Percentiles rank a stretch among this genome's conserved stretches.
Evolutionary conservation across 2,113 vertebrate genomes (phyloP).

Genomic region (Piaya cayana): DNA sequence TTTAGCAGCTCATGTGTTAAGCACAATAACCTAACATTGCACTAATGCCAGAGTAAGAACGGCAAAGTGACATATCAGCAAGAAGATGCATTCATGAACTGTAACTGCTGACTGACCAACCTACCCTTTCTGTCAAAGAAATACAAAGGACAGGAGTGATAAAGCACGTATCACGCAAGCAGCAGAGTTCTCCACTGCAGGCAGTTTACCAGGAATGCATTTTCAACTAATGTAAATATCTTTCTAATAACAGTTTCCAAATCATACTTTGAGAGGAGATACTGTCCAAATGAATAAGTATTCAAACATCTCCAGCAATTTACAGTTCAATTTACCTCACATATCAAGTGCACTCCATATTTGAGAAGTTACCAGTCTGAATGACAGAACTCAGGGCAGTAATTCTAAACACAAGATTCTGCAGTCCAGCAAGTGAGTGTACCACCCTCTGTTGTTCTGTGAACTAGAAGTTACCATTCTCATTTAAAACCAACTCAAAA

Average conservation of each 20-base stretch:
- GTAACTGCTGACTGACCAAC: not conserved
- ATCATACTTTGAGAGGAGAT: not conserved
- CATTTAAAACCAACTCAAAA: not conserved
- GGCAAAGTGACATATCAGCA: not conserved
- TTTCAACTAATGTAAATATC: not conserved
- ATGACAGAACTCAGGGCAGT: not conserved
- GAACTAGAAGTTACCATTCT: not conserved
- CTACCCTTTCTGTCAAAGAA: not conserved
- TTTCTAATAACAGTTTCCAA: not conserved
- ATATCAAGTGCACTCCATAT: not conserved
- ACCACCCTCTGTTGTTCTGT: not conserved
- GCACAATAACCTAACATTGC: not conserved
- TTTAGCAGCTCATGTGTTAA: not conserved
- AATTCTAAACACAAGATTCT: not conserved
- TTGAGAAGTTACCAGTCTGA: not conserved
- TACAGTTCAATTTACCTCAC: not conserved
- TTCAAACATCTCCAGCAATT: not conserved
- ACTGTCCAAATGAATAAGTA: not conserved
- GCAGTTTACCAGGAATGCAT: fast-evolving
- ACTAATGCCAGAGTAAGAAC: not conserved
- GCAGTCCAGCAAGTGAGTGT: not conserved
- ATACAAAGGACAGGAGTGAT: not conserved
- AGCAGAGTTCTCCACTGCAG: fast-evolving
- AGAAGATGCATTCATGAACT: not conserved
- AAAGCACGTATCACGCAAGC: not conserved